These are phyloP conservation scores for Momotus momota DNA, from an alignment of 2,797 vertebrate species.

Conservation along the genomic window DNA sequence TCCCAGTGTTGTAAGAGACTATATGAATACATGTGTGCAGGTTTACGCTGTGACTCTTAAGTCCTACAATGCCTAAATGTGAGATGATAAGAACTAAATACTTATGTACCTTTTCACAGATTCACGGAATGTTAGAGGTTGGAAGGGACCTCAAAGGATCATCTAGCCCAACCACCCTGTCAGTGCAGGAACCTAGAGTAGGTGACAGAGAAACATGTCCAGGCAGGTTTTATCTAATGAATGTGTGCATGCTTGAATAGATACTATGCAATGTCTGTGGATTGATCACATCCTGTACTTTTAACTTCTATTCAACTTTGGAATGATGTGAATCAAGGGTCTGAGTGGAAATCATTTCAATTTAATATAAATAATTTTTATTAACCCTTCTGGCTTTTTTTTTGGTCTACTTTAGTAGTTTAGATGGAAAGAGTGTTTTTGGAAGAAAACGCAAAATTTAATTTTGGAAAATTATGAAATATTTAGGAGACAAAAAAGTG, in stretches of 20 bases:
- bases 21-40: not conserved
- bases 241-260: not conserved
- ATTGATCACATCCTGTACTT: not conserved
- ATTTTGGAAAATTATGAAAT: not conserved
- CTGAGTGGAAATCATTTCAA: not conserved
- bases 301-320: not conserved
- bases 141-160: no score
- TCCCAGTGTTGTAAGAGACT: not conserved
- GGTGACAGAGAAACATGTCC: no score
- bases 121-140: no score
- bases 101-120: not conserved
- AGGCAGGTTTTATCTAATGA: not conserved
- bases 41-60: not conserved
- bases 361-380: not conserved
- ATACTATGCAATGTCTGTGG: not conserved
- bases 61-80: not conserved
- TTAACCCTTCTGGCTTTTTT: not conserved
- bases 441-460: not conserved
- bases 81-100: not conserved
- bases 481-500: not conserved
- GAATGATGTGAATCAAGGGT: not conserved
- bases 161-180: no score
- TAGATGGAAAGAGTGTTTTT: not conserved
- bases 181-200: no score
- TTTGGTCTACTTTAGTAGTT: not conserved